A percentile compares a stretch with the other conserved stretches of the same genome.
Conservation (phyloP, 2,113 vertebrate species). For the Stomatorhinus ivindoensis region DNA sequence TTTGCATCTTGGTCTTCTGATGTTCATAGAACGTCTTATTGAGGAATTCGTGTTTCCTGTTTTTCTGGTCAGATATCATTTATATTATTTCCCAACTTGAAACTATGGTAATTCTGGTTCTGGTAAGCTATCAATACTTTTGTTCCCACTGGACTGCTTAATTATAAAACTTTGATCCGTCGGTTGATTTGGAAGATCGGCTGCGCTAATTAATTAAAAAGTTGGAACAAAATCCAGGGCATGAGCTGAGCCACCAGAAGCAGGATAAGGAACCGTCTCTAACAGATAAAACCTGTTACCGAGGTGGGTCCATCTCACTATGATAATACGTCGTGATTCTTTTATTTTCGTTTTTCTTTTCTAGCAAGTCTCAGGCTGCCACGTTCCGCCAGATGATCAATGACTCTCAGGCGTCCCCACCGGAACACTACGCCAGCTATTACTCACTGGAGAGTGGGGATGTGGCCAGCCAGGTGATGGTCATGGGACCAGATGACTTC, state of each 20-base stretch:
- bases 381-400: slow-evolving; percentile 76
- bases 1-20: neutral
- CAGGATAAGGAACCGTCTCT: neutral
- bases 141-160: neutral
- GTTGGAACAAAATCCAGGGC: neutral
- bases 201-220: neutral
- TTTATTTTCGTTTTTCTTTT: slow-evolving; percentile 16
- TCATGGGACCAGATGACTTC: slow-evolving; percentile 92
- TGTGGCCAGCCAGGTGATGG: slow-evolving; percentile 77
- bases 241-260: neutral
- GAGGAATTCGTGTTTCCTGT: neutral
- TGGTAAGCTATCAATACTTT: neutral
- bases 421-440: slow-evolving; percentile 54
- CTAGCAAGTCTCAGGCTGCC: slow-evolving; percentile 75
- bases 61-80: neutral
- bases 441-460: slow-evolving; percentile 60
- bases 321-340: neutral
- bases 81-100: neutral
- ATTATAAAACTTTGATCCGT: neutral
- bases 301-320: neutral
- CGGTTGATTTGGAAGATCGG: neutral
- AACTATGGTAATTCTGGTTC: neutral
- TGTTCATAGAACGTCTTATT: neutral
- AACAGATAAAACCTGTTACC: neutral
- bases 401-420: slow-evolving; percentile 67